Conservation (phyloP, 2,113 vertebrate genomes). For the Butorides virescens region DNA sequence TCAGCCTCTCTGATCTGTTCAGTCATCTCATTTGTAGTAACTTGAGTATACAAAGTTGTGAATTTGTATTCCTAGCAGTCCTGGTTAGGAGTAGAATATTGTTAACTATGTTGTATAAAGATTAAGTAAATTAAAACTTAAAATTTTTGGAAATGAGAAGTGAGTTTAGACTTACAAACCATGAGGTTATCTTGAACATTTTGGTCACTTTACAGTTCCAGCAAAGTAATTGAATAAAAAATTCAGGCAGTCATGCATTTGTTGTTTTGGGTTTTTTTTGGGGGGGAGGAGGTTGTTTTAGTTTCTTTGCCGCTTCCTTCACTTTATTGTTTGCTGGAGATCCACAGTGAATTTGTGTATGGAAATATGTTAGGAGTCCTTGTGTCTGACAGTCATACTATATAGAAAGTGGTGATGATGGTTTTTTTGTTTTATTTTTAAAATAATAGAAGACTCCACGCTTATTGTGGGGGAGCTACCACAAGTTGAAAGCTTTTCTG, state of each 20-base stretch:
- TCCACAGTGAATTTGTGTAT: neutral
- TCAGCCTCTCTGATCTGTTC: neutral
- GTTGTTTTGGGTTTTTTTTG: neutral
- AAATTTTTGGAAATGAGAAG: neutral
- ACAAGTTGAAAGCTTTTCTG: neutral
- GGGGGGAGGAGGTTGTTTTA: neutral
- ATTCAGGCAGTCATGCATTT: neutral
- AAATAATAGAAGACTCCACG: neutral
- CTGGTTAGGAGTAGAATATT: neutral
- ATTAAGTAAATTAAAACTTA: neutral
- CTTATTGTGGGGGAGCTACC: neutral
- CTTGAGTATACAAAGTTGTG: neutral
- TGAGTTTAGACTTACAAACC: neutral
- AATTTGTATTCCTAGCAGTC: neutral
- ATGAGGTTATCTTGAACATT: neutral
- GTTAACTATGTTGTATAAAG: neutral
- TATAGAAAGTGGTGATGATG: neutral
- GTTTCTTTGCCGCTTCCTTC: neutral
- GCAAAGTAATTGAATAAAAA: neutral
- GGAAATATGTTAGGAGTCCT: neutral
- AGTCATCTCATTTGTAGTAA: neutral
- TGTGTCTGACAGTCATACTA: neutral
- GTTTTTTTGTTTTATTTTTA: neutral
- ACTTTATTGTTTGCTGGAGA: neutral
- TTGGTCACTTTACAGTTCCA: neutral